phyloP scores from a whole-genome alignment of 2,888 invertebrate species.

The Acanthopleura granulata region DNA sequence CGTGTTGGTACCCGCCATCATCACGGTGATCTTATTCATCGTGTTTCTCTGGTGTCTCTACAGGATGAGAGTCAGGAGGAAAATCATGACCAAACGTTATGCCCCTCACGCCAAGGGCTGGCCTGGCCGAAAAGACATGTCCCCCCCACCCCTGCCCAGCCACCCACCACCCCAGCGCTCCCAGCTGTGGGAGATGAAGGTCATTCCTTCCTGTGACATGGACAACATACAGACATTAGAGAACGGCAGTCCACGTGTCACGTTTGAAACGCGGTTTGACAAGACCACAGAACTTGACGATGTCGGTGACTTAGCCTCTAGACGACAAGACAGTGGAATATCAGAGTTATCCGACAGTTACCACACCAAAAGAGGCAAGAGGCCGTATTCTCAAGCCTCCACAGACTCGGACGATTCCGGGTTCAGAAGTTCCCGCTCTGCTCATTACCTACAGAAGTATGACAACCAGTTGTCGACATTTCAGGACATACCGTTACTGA shows the following conservation, averaged over 20 bases:
- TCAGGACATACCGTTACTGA: constrained; percentile 14
- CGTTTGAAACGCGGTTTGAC: constrained; percentile 1
- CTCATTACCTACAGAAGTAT: constrained; percentile 34
- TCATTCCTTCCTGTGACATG: constrained; percentile 35
- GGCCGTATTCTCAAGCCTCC: constrained; percentile 59
- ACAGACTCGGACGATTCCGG: constrained; percentile 63
- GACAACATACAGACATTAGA: constrained; percentile 7
- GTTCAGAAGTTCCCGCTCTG: constrained; percentile 58
- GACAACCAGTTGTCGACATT: neutral
- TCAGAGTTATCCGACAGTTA: constrained; percentile 47
- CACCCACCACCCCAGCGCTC: constrained; percentile 35
- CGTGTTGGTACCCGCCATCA: constrained; percentile 60
- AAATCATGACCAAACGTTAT: constrained; percentile 51
- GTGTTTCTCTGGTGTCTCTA: constrained; percentile 63
- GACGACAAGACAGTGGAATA: constrained; percentile 48
- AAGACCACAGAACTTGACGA: constrained; percentile 6
- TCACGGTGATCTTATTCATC: constrained; percentile 59
- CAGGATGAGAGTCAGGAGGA: constrained; percentile 48
- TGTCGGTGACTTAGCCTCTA: constrained; percentile 24
- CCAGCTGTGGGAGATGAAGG: constrained; percentile 28
- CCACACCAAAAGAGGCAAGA: constrained; percentile 21
- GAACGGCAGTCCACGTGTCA: neutral
- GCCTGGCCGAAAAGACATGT: constrained; percentile 36
- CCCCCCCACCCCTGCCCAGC: constrained; percentile 43
- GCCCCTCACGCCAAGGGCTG: constrained; percentile 51